Percentiles rank a stretch among this genome's conserved stretches.
These are phyloP conservation scores for Genyomyrus donnyi DNA, from an alignment of 2,113 vertebrate species.

Conservation along the genomic window DNA sequence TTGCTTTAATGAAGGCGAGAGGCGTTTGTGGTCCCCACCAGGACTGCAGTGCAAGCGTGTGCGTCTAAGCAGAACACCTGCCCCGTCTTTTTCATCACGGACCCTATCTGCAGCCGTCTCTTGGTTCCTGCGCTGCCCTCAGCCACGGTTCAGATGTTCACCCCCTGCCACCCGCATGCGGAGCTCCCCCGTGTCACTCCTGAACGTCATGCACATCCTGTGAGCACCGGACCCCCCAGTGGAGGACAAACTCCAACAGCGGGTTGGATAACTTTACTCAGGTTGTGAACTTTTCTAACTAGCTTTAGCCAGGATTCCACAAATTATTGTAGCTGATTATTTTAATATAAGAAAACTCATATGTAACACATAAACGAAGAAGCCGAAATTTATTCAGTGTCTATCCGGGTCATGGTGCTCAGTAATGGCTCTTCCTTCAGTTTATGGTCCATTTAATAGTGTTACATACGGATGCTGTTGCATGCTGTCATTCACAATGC, in stretches of 20 bases:
- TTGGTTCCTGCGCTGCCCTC: neutral
- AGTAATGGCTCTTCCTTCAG: neutral
- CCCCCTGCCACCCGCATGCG: neutral
- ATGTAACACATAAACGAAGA: neutral
- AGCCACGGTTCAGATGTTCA: neutral
- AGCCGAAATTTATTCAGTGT: neutral
- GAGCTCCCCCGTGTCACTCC: neutral
- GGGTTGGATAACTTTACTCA: neutral
- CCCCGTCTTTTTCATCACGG: neutral
- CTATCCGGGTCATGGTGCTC: neutral
- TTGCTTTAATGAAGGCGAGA: neutral
- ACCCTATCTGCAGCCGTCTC: neutral
- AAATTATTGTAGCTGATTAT: neutral
- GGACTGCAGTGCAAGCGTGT: neutral
- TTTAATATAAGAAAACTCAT: neutral
- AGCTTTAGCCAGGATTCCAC: neutral
- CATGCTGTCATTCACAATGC: neutral
- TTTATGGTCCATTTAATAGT: neutral
- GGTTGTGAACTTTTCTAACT: neutral
- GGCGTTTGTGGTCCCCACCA: neutral
- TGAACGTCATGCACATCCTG: neutral
- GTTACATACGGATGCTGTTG: neutral
- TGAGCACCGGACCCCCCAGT: neutral
- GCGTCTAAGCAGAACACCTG: neutral
- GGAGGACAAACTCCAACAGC: neutral